Conservation (phyloP, 2,888 invertebrate genomes). For the Caenorhabditis drosophilae region DNA sequence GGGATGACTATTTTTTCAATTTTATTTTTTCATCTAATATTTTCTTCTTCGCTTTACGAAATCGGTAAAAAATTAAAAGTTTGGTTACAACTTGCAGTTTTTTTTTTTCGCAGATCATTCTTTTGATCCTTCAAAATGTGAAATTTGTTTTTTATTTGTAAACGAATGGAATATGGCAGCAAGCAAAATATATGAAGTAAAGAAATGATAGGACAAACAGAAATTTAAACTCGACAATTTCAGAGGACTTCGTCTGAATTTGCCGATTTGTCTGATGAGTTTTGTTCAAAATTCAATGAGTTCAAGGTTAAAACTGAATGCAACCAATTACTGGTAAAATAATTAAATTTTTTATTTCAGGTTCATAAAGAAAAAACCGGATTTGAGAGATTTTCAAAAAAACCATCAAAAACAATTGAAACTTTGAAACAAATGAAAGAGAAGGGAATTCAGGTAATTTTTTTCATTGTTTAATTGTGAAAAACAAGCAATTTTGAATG, state of each 20-base stretch:
- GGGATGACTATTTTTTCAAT: too few relatives aligned
- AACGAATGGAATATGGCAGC: conserved; percentile 9
- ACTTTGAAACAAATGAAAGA: conserved; percentile 42
- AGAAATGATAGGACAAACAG: background rate
- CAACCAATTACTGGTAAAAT: too few relatives aligned
- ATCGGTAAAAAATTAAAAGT: too few relatives aligned
- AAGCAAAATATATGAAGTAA: background rate
- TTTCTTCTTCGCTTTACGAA: too few relatives aligned
- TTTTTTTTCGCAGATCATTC: conserved; percentile 9
- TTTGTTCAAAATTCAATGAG: conserved; percentile 24
- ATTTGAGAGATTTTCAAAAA: conserved; percentile 39
- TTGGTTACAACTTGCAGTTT: too few relatives aligned
- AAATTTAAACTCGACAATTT: conserved; percentile 4
- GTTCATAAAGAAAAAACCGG: conserved; percentile 51
- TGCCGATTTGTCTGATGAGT: conserved; percentile 10
- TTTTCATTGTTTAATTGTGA: too few relatives aligned
- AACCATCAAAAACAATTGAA: conserved; percentile 44
- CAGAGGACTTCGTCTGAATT: conserved; percentile 26
- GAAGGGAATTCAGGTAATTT: conserved; percentile 49
- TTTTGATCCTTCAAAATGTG: conserved; percentile 34
- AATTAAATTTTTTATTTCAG: conserved; percentile 17
- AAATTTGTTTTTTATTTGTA: conserved; percentile 20
- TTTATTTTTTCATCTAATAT: background rate
- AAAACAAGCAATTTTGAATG: too few relatives aligned
- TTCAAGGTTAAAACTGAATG: conserved; percentile 33